Evolutionary conservation across 1,140 invertebrate genomes (phyloP).

Genomic region (Geopemphigus sp.): DNA sequence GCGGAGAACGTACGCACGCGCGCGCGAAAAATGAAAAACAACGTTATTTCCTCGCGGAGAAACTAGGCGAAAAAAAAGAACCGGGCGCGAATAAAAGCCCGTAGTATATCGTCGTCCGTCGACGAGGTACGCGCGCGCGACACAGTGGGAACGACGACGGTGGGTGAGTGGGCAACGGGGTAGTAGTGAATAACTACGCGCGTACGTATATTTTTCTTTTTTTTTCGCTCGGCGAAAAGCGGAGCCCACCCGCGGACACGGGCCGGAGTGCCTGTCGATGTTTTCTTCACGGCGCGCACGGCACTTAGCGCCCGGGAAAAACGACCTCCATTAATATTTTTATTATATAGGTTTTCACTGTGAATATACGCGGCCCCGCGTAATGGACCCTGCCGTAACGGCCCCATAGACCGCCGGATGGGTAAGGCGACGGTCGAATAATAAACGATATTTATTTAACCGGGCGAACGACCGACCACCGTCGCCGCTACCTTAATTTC

Average conservation of each 20-base stretch:
- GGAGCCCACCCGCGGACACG: conserved; percentile 36
- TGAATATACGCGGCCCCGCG: conserved; percentile 12
- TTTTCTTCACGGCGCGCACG: conserved; percentile 6
- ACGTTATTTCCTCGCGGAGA: conserved; percentile 12
- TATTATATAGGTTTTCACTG: conserved; percentile 44
- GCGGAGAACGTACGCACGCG: too few relatives aligned
- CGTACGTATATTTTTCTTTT: neutral
- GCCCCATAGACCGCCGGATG: neutral
- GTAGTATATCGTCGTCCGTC: too few relatives aligned
- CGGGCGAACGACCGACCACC: neutral
- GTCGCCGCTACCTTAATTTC: neutral
- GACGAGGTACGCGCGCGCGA: too few relatives aligned
- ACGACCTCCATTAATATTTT: conserved; percentile 44
- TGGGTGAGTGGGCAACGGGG: too few relatives aligned
- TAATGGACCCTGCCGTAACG: conserved; percentile 37
- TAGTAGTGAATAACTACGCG: too few relatives aligned
- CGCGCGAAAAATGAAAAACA: too few relatives aligned
- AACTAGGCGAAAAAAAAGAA: neutral
- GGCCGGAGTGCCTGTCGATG: conserved; percentile 48
- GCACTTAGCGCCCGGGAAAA: conserved; percentile 37
- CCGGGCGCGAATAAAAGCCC: too few relatives aligned
- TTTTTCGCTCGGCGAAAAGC: neutral
- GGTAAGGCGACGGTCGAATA: neutral
- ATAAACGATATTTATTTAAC: conserved; percentile 38
- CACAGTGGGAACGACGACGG: too few relatives aligned